Evolutionary conservation across 2,797 vertebrate species (phyloP).

Genomic region (Chrysocyon brachyurus): DNA sequence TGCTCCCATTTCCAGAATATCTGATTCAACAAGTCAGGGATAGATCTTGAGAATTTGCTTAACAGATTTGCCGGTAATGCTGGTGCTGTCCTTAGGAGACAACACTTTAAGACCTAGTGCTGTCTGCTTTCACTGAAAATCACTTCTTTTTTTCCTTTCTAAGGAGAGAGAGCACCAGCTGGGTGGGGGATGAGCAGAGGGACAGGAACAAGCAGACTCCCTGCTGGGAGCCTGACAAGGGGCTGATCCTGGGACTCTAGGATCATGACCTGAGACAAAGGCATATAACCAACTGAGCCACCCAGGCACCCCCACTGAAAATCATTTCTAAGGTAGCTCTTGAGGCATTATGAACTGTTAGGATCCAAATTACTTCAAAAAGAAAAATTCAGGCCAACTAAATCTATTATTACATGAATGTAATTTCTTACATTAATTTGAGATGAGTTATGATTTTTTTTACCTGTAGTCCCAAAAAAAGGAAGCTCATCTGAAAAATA

Average conservation of each 20-base stretch:
- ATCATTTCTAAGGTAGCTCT: background rate
- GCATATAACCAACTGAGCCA: background rate
- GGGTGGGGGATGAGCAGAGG: background rate
- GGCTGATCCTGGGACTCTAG: background rate
- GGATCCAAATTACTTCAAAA: background rate
- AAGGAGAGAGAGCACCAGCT: background rate
- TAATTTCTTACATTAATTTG: slow-evolving; percentile 4
- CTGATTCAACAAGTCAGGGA: background rate
- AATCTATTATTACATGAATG: background rate
- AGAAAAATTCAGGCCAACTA: background rate
- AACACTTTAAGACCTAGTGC: background rate
- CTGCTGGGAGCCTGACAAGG: rapidly evolving
- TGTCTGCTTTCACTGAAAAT: background rate
- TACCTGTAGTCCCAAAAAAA: background rate
- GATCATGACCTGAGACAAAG: background rate
- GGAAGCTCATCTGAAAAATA: background rate
- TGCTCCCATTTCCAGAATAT: background rate
- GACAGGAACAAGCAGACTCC: background rate
- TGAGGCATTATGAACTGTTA: background rate
- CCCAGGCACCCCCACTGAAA: background rate
- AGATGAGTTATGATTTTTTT: background rate
- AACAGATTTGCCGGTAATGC: background rate
- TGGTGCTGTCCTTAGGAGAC: background rate
- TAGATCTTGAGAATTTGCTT: background rate
- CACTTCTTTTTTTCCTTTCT: background rate